phyloP scores from a whole-genome alignment of 2,888 invertebrate genomes.

The Phragmatobia fuliginosa region DNA sequence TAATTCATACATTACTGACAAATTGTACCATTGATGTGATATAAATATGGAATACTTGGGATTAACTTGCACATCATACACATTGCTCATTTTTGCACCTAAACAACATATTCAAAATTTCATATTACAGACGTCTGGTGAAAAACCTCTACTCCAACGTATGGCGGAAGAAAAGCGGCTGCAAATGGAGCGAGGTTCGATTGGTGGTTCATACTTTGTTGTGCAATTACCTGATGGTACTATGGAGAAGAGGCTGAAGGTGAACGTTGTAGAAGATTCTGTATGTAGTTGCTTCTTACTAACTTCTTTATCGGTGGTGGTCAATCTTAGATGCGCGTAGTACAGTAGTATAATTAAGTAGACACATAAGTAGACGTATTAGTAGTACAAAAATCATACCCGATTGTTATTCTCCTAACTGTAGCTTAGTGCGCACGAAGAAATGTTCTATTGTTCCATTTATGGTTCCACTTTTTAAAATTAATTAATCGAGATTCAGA shows the following conservation, averaged over 20 bases:
- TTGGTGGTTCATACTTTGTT: constrained; percentile 94
- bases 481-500: not conserved
- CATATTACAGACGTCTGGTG: constrained; percentile 83
- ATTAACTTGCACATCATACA: constrained; percentile 19
- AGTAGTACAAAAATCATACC: not conserved
- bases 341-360: not conserved
- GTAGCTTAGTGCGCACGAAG: not conserved
- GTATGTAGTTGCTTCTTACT: constrained; percentile 49
- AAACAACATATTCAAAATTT: constrained; percentile 16
- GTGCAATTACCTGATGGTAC: constrained; percentile 96
- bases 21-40: constrained; percentile 14
- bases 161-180: constrained; percentile 97
- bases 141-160: constrained; percentile 94
- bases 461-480: not conserved
- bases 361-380: not conserved
- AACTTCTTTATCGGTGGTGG: constrained; percentile 28
- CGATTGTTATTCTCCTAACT: not conserved
- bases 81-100: constrained; percentile 19
- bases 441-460: not conserved
- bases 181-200: constrained; percentile 96
- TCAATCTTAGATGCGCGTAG: not conserved
- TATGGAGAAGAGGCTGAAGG: constrained; percentile 95
- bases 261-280: constrained; percentile 72
- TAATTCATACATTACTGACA: constrained; percentile 9
- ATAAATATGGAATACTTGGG: constrained; percentile 10